Percentiles rank a stretch among this genome's conserved stretches.
Evolutionary conservation across 64 coral and sea anemone species (phyloP).

Genomic region (Dendronephthya gigantea): DNA sequence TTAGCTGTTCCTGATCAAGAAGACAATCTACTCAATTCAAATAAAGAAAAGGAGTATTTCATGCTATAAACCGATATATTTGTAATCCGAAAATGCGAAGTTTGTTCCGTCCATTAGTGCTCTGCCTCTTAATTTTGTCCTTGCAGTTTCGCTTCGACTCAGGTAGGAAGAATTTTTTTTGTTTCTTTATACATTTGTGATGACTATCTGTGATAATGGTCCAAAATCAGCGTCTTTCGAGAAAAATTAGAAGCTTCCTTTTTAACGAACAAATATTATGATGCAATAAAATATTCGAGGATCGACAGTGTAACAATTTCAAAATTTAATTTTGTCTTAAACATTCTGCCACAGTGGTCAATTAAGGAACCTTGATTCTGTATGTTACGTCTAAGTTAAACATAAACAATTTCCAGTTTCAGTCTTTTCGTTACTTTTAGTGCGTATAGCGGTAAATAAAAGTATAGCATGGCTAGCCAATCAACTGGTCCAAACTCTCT

Average conservation of each 20-base stretch:
- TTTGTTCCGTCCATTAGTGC: neutral
- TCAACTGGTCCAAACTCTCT: neutral
- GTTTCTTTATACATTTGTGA: too few relatives aligned
- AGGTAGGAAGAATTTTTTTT: neutral
- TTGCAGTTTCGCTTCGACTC: neutral
- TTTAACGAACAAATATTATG: too few relatives aligned
- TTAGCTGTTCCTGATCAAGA: neutral
- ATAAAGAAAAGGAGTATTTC: neutral
- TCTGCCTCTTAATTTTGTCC: neutral
- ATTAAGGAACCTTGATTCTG: neutral
- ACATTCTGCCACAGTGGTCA: too few relatives aligned
- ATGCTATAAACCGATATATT: neutral
- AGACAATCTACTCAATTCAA: neutral
- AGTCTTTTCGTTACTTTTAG: neutral
- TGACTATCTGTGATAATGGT: too few relatives aligned
- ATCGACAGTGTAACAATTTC: neutral
- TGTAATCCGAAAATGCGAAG: neutral
- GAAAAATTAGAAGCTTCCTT: too few relatives aligned
- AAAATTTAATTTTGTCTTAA: neutral
- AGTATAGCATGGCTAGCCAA: neutral
- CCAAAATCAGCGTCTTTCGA: too few relatives aligned
- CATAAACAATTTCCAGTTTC: too few relatives aligned
- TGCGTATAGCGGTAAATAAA: neutral
- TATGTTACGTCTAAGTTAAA: neutral
- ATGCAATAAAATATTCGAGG: too few relatives aligned